These are phyloP conservation scores for Lumbricus terrestris DNA, from an alignment of 2,888 invertebrate genomes.

Conservation along the genomic window DNA sequence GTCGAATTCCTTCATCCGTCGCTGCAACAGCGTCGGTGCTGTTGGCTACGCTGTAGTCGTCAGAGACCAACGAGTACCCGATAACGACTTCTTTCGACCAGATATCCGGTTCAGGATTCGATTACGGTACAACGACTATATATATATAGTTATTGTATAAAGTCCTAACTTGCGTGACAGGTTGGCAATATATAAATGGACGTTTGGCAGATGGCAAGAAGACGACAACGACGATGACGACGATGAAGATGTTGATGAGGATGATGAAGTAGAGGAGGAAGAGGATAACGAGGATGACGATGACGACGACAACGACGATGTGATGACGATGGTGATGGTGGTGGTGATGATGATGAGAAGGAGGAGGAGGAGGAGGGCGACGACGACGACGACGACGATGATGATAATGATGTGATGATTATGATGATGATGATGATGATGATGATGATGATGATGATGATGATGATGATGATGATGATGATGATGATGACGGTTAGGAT, in stretches of 20 bases:
- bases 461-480: not conserved
- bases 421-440: slow-evolving; percentile 6
- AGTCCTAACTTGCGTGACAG: not conserved
- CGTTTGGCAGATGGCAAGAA: too few species aligned
- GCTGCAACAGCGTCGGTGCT: slow-evolving; percentile 38
- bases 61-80: slow-evolving; percentile 32
- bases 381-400: too few species aligned
- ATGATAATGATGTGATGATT: not conserved
- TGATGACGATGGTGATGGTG: slow-evolving; percentile 13
- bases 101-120: slow-evolving; percentile 37
- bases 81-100: slow-evolving; percentile 38
- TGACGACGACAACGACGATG: slow-evolving; percentile 12
- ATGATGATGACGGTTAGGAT: too few species aligned
- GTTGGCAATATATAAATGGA: too few species aligned
- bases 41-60: slow-evolving; percentile 39
- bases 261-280: too few species aligned
- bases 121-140: slow-evolving; percentile 29
- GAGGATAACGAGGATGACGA: slow-evolving; percentile 9
- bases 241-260: too few species aligned
- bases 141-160: not conserved
- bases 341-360: not conserved
- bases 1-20: slow-evolving; percentile 29
- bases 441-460: slow-evolving; percentile 22
- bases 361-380: too few species aligned
- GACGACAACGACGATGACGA: too few species aligned